Evolutionary conservation across 2,113 vertebrate species (phyloP).

Genomic region (Chinchilla lanigera): DNA sequence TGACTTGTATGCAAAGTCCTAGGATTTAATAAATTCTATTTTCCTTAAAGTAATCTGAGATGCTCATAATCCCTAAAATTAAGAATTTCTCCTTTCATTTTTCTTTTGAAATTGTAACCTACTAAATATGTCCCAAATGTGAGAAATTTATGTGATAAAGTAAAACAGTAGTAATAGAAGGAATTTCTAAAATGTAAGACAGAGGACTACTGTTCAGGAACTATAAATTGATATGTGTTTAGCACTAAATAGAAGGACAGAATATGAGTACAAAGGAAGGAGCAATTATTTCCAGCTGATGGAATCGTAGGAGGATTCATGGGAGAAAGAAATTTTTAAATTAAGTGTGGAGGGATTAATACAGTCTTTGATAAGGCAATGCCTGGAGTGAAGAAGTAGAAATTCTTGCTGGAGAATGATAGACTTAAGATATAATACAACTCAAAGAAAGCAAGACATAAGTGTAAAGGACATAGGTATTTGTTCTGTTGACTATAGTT

Average conservation of each 20-base stretch:
- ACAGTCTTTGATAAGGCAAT: neutral
- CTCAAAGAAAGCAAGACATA: neutral
- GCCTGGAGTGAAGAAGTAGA: neutral
- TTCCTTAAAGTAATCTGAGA: neutral
- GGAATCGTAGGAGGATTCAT: neutral
- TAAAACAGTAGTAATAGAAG: rapidly evolving
- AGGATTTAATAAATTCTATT: neutral
- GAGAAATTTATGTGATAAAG: neutral
- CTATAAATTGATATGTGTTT: neutral
- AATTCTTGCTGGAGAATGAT: neutral
- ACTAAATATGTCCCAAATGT: neutral
- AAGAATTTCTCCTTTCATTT: neutral
- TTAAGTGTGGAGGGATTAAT: neutral
- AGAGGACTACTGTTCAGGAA: neutral
- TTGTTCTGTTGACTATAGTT: neutral
- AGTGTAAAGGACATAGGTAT: neutral
- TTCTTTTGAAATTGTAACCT: neutral
- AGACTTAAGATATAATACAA: neutral
- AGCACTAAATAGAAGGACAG: neutral
- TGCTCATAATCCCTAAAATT: neutral
- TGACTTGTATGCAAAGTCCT: neutral
- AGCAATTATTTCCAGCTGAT: neutral
- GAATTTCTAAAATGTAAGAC: neutral
- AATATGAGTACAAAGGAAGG: neutral
- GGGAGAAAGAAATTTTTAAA: neutral